Evolutionary conservation across 2,797 vertebrate species (phyloP).

Genomic region (Lophotriccus pileatus): DNA sequence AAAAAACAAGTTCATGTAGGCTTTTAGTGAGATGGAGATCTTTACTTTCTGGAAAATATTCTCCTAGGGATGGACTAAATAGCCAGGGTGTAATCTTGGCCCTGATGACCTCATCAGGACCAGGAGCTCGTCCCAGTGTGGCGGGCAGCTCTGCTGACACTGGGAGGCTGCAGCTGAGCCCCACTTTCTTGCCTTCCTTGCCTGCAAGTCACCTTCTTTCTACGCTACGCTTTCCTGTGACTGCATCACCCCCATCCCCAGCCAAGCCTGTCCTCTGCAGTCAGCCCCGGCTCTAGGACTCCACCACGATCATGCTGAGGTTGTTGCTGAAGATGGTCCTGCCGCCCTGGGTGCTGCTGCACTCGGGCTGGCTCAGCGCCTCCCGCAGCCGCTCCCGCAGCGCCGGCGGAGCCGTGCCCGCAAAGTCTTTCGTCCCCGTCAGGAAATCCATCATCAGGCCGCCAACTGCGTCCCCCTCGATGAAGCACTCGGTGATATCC

Average conservation of each 20-base stretch:
- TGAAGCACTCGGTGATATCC: constrained; percentile 84
- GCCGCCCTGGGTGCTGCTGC: constrained; percentile 73
- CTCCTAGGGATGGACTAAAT: neutral
- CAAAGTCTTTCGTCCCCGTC: constrained; percentile 80
- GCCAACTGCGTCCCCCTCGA: constrained; percentile 76
- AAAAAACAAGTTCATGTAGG: neutral
- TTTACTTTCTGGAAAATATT: neutral
- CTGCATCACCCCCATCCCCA: neutral
- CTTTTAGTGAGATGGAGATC: neutral
- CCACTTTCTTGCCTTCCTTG: neutral
- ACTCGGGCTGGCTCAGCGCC: constrained; percentile 76
- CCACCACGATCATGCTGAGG: constrained; percentile 75
- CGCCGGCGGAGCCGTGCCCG: constrained; percentile 68
- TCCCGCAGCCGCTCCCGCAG: constrained; percentile 74
- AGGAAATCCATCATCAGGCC: constrained; percentile 84
- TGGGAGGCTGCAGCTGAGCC: neutral
- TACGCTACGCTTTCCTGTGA: rapidly evolving
- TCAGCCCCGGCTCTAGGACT: constrained; percentile 11
- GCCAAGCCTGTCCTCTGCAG: neutral
- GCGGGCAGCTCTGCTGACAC: neutral
- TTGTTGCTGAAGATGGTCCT: constrained; percentile 83
- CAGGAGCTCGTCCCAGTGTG: neutral
- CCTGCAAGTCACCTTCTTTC: neutral
- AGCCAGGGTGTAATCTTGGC: neutral
- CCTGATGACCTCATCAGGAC: neutral